Percentiles rank a stretch among this genome's conserved stretches.
Evolutionary conservation across 2,888 invertebrate genomes (phyloP).

Genomic region (Xanthorhoe designata): DNA sequence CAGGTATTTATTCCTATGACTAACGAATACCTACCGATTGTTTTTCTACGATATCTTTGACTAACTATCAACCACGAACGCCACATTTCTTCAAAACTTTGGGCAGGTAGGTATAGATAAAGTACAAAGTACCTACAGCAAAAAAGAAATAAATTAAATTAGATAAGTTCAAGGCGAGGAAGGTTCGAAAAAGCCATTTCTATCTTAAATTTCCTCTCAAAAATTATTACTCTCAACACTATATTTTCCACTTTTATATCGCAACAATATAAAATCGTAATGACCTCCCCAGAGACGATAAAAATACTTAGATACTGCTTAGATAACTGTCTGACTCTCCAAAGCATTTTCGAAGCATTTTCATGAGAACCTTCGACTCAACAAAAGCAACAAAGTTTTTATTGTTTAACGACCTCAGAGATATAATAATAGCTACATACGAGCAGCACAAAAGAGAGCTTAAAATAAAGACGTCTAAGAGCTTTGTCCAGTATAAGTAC

Average conservation of each 20-base stretch:
- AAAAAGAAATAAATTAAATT: background rate
- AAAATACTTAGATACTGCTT: constrained; percentile 35
- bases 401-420: constrained; percentile 41
- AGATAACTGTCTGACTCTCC: constrained; percentile 26
- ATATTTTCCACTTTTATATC: constrained; percentile 27
- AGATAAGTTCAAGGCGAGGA: background rate
- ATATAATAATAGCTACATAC: constrained; percentile 17
- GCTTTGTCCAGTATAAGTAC: background rate
- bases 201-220: constrained; percentile 1
- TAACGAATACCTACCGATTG: no score
- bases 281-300: constrained; percentile 25
- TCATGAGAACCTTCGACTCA: constrained; percentile 27
- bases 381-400: constrained; percentile 45
- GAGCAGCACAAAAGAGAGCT: background rate
- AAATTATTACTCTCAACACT: constrained; percentile 1
- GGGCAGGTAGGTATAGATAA: no score
- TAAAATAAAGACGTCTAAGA: background rate
- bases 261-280: constrained; percentile 31
- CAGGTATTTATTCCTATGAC: no score
- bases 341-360: constrained; percentile 28
- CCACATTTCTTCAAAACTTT: no score
- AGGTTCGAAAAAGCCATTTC: constrained; percentile 19
- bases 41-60: no score
- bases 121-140: no score
- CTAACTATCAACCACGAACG: no score